Evolutionary conservation across 2,113 vertebrate species (phyloP).

Genomic region (Smithornis capensis): DNA sequence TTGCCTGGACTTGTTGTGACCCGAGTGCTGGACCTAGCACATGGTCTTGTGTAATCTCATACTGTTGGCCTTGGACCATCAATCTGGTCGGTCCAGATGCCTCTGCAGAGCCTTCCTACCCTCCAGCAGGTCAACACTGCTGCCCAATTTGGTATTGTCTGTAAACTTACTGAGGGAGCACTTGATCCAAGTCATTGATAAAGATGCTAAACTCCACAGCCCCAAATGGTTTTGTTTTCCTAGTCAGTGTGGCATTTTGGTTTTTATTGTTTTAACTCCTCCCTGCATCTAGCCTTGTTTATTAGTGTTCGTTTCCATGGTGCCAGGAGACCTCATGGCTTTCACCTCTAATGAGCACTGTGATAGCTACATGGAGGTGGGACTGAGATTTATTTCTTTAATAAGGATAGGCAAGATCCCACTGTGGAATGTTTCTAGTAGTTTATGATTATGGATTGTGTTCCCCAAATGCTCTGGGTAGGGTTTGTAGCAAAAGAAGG

Average conservation of each 20-base stretch:
- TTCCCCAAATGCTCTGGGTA: background rate
- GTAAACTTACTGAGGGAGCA: background rate
- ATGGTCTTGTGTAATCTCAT: background rate
- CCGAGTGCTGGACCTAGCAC: background rate
- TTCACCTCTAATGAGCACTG: constrained; percentile 21
- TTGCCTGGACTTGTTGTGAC: background rate
- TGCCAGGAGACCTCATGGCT: constrained; percentile 26
- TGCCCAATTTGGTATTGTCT: background rate
- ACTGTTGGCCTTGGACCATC: background rate
- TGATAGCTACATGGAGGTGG: constrained; percentile 15
- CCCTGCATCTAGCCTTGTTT: background rate
- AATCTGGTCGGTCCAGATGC: background rate
- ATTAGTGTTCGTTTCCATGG: constrained; percentile 28
- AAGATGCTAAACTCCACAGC: background rate
- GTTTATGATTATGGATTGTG: constrained; percentile 47
- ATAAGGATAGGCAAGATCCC: constrained; percentile 54
- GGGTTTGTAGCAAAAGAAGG: constrained; percentile 5
- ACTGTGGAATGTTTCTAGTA: constrained; percentile 34
- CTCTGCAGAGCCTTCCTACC: background rate
- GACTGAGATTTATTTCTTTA: constrained; percentile 70
- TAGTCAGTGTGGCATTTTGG: background rate
- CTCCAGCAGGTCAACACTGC: background rate
- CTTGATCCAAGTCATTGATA: background rate
- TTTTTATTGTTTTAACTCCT: constrained; percentile 25
- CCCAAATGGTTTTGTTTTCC: background rate